Base-by-base conservation (phyloP, 2,888 invertebrate species). In the Eupithecia pulchellata region DNA sequence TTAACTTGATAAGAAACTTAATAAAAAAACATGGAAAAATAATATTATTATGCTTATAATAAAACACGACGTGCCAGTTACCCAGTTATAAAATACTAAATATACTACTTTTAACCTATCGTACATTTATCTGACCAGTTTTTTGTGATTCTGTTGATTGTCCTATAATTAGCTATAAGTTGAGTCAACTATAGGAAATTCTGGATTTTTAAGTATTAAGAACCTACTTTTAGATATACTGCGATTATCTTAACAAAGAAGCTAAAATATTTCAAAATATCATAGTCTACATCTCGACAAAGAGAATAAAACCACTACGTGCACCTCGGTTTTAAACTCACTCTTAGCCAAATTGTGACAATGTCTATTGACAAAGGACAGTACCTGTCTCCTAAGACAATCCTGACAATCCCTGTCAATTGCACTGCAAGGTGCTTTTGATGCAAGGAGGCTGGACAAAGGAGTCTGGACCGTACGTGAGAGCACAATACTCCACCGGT, bases 311-410 rank as follows among this genome's bases (percentile, higher is more conserved):
- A n/a, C 11, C 27, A 25, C 62, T 30, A 4, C 30, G 8, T 30
- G 2, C 1, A 14, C 39, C 1, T 39, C 14, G 4, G 11, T 27
- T 27, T 36, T 11, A 13, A 11, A 58, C 63, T 69, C 47, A 4
- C 58, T 58, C 75, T 74, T 66, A 32, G 29, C 58, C n/a, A 14
- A 65, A 52, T 66, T 83, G 84, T 84, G 75, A 81, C 20, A 36
- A 58, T 69, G 63, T 76, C 66, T 76, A 84, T 70, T 76, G 69
- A 73, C 75, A 78, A 90, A 89, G 84, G 82, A 85, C 81, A 72
- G 80, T 91, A 93, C 93, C 93, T 92, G 92, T 89, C 78, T 75
- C 83, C 81, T 89, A 88, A 91, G 87, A 93, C 91, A 93, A 92
- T 90, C 88, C 86, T 82, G 32, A 29, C 42, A 42, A 20, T 61